phyloP scores from a whole-genome alignment of 2,113 vertebrate species.

The Meriones unguiculatus region DNA sequence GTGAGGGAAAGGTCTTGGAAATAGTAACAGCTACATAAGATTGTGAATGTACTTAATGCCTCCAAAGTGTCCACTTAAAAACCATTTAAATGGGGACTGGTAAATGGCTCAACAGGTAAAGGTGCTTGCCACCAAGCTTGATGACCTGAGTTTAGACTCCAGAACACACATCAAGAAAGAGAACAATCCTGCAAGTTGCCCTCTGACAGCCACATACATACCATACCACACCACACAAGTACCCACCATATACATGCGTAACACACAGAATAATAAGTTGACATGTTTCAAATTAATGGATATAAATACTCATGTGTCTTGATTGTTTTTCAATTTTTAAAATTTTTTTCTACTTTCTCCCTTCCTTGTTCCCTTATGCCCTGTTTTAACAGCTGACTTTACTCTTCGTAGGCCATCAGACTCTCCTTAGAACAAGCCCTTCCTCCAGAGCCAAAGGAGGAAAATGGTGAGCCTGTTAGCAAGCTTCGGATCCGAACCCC shows the following conservation, averaged over 20 bases:
- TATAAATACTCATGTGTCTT: background rate
- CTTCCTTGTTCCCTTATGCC: background rate
- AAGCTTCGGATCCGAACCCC: conserved; percentile 97
- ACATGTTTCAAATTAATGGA: background rate
- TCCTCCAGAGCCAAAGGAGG: conserved; percentile 95
- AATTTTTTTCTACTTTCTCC: conserved; percentile 8
- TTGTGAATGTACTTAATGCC: conserved; percentile 12
- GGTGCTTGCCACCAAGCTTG: too few relatives aligned
- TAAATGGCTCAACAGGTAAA: background rate
- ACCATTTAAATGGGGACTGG: background rate
- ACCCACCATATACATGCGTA: background rate
- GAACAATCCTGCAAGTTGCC: background rate
- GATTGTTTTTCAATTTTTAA: background rate
- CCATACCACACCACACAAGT: too few relatives aligned
- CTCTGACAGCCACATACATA: background rate
- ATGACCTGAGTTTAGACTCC: background rate
- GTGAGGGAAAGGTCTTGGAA: conserved; percentile 29
- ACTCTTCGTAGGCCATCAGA: conserved; percentile 93
- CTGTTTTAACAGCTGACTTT: conserved; percentile 51
- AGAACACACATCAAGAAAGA: background rate
- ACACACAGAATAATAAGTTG: background rate
- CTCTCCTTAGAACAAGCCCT: conserved; percentile 97
- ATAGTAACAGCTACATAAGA: background rate
- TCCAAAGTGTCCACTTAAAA: background rate
- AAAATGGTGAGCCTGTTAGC: conserved; percentile 94